Conservation (phyloP, 2,113 vertebrate genomes). For the Caloenas nicobarica region DNA sequence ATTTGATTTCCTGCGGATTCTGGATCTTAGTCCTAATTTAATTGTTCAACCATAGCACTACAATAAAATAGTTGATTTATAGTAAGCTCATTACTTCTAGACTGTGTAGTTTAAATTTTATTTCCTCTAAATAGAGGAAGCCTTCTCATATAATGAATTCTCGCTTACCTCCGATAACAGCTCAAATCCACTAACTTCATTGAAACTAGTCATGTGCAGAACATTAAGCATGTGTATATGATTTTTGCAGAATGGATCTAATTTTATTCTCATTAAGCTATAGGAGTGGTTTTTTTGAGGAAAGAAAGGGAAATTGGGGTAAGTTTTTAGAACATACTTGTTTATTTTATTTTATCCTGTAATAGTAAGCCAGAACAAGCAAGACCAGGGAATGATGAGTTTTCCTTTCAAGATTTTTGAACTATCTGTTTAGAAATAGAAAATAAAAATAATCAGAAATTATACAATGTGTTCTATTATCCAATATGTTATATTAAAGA, state of each 20-base stretch:
- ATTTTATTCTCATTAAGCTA: conserved; percentile 27
- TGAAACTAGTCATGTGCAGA: conserved; percentile 17
- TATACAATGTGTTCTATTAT: not conserved
- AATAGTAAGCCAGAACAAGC: not conserved
- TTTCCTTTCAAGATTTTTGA: not conserved
- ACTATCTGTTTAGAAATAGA: not conserved
- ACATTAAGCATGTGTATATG: not conserved
- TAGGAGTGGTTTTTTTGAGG: not conserved
- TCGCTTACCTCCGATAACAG: not conserved
- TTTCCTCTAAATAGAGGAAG: not conserved
- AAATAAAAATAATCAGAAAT: not conserved
- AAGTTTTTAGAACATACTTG: not conserved
- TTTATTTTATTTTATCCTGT: not conserved
- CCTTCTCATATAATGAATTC: not conserved
- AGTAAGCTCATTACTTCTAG: not conserved
- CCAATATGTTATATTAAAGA: not conserved
- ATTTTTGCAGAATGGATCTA: conserved; percentile 10
- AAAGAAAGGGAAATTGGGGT: not conserved
- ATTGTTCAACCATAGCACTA: not conserved
- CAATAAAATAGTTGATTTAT: conserved; percentile 22
- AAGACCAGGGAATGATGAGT: not conserved
- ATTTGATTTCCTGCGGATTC: conserved; percentile 1
- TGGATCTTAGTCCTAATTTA: not conserved
- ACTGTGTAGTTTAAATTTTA: not conserved
- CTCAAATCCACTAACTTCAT: conserved; percentile 27